Percentiles rank a stretch among this genome's conserved stretches.
Evolutionary conservation across 2,113 vertebrate genomes (phyloP).

Genomic region (Mionectes macconnelli): DNA sequence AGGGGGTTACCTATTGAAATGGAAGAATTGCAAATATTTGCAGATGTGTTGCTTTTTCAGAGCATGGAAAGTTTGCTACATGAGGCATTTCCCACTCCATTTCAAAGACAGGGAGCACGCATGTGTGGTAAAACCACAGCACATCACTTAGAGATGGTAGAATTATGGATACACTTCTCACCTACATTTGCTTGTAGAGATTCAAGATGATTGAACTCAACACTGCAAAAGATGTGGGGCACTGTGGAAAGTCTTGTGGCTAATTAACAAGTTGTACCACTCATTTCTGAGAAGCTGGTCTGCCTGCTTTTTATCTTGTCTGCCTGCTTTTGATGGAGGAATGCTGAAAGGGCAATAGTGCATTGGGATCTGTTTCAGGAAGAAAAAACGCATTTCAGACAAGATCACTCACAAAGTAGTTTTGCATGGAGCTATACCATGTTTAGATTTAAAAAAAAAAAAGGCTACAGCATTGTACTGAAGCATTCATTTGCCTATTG

Average conservation of each 20-base stretch:
- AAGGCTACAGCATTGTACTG: not conserved
- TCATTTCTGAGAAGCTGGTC: not conserved
- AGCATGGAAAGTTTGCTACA: not conserved
- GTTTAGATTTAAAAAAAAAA: not conserved
- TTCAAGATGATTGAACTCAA: not conserved
- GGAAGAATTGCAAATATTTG: not conserved
- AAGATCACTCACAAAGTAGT: not conserved
- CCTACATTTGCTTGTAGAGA: not conserved
- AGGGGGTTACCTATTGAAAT: not conserved
- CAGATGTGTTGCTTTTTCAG: not conserved
- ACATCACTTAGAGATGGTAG: not conserved
- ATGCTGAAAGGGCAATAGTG: not conserved
- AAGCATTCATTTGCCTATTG: not conserved
- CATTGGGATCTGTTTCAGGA: not conserved
- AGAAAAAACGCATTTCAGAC: not conserved
- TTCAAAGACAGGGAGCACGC: not conserved
- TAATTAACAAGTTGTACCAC: not conserved
- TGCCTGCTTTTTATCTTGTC: not conserved
- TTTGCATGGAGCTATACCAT: rapidly evolving
- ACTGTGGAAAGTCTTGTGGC: not conserved
- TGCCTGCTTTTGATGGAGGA: not conserved
- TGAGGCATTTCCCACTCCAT: not conserved
- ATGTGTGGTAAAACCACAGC: not conserved
- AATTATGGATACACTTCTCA: not conserved
- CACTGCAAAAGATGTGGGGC: not conserved